phyloP scores from a whole-genome alignment of 2,113 vertebrate species.

The Connochaetes taurinus region DNA sequence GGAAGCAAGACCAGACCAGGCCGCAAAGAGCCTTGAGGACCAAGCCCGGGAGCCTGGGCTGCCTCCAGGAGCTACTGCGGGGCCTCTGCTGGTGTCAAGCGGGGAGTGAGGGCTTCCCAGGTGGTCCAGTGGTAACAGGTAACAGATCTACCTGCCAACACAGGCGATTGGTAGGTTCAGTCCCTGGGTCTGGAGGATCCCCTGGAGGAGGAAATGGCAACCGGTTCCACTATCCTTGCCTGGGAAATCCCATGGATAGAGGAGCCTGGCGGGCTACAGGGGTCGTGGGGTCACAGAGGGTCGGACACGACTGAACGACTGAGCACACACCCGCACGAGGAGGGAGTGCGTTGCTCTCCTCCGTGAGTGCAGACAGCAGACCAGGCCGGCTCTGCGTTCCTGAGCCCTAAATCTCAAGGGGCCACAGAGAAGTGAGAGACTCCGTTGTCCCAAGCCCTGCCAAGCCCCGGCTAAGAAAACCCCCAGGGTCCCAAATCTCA shows the following conservation, averaged over 20 bases:
- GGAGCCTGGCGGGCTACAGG: not conserved
- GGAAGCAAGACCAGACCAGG: not conserved
- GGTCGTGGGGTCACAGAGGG: not conserved
- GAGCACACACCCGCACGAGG: not conserved
- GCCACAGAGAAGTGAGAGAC: not conserved
- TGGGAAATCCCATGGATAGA: not conserved
- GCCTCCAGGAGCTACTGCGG: rapidly evolving
- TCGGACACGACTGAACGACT: rapidly evolving
- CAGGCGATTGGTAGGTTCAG: not conserved
- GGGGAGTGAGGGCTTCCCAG: not conserved
- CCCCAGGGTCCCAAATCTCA: not conserved
- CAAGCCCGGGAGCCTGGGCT: not conserved
- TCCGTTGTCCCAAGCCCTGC: not conserved
- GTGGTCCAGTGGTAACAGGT: too few species aligned
- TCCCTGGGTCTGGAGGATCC: not conserved
- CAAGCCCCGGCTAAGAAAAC: not conserved
- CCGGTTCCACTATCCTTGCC: not conserved
- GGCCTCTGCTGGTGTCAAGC: not conserved
- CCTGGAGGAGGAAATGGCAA: not conserved
- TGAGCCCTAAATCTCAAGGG: not conserved
- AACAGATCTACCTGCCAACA: not conserved
- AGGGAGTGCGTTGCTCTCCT: too few species aligned
- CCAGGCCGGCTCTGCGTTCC: not conserved
- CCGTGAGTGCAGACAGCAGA: rapidly evolving
- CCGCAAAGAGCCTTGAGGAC: not conserved